A percentile compares a stretch with the other conserved stretches of the same genome.
phyloP scores from a whole-genome alignment of 2,113 vertebrate species.

The Plecturocebus donacophilus region DNA sequence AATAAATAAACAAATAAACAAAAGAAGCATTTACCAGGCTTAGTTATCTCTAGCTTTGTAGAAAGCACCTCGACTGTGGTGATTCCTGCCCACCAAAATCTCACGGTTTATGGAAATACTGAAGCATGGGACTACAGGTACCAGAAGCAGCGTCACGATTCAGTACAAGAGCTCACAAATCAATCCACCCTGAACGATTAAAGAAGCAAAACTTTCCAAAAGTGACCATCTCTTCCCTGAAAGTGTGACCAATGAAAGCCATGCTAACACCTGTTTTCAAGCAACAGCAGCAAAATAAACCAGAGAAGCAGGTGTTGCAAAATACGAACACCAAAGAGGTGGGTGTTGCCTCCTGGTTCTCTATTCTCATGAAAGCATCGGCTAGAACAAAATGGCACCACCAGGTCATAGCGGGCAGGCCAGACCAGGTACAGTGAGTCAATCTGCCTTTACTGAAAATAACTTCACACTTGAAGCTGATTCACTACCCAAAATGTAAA shows the following conservation, averaged over 20 bases:
- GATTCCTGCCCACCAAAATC: not conserved
- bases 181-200: not conserved
- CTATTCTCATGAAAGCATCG: not conserved
- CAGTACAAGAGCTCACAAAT: not conserved
- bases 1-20: too few species aligned
- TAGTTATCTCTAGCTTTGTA: not conserved
- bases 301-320: not conserved
- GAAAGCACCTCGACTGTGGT: not conserved
- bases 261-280: not conserved
- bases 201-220: not conserved
- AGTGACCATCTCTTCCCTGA: not conserved
- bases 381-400: not conserved
- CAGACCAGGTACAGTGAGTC: not conserved
- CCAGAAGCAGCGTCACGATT: not conserved
- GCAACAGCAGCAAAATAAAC: not conserved
- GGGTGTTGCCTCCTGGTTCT: not conserved
- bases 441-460: not conserved
- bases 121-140: rapidly evolving
- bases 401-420: rapidly evolving
- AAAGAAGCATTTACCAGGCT: too few species aligned
- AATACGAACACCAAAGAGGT: not conserved
- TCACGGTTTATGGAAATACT: not conserved
- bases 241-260: not conserved
- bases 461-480: not conserved
- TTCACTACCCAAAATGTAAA: not conserved